Conservation (phyloP, 2,797 vertebrate genomes). For the Garrulus glandarius region DNA sequence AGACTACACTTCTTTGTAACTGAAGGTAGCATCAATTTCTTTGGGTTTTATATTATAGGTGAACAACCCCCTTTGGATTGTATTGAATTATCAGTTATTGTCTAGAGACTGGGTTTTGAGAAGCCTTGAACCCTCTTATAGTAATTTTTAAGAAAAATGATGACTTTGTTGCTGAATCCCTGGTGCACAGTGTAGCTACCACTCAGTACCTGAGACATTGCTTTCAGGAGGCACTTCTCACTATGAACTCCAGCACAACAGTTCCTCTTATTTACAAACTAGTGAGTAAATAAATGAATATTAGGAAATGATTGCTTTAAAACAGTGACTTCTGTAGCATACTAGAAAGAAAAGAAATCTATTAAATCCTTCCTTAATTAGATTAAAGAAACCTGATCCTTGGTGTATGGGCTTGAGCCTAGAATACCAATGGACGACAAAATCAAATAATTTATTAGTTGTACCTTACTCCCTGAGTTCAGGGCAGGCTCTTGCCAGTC, state of each 20-base stretch:
- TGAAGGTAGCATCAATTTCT: background rate
- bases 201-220: background rate
- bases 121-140: background rate
- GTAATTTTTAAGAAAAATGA: background rate
- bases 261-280: background rate
- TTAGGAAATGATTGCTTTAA: background rate
- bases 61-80: background rate
- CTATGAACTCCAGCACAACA: background rate
- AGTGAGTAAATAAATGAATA: background rate
- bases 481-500: background rate
- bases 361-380: background rate
- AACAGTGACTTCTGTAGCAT: background rate
- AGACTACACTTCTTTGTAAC: background rate
- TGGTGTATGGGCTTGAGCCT: background rate
- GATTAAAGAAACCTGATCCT: background rate
- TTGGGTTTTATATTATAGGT: background rate
- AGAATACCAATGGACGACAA: background rate
- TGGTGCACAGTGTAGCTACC: background rate
- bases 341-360: background rate
- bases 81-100: background rate
- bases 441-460: background rate
- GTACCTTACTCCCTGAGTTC: background rate
- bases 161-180: background rate
- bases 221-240: background rate
- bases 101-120: background rate